These are phyloP conservation scores for Nannospalax galili DNA, from an alignment of 2,113 vertebrate genomes.

Conservation along the genomic window DNA sequence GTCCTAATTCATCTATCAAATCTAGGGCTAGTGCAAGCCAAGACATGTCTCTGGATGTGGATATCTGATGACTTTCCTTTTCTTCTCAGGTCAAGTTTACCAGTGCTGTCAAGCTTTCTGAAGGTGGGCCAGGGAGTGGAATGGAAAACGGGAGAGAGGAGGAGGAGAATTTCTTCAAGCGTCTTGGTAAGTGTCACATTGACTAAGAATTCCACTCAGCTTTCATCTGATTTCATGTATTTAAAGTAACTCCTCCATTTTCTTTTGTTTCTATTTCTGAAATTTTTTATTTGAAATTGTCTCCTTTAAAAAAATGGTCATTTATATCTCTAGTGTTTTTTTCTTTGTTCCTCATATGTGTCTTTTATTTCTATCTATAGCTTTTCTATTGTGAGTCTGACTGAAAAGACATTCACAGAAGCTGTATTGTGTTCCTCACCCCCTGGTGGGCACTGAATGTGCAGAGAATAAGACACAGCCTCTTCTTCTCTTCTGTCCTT, in stretches of 20 bases:
- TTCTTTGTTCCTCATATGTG: constrained; percentile 66
- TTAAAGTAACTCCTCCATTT: constrained; percentile 88
- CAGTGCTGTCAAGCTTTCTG: constrained; percentile 97
- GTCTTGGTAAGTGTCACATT: constrained; percentile 98
- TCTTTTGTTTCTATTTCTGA: constrained; percentile 69
- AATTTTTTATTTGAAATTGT: neutral
- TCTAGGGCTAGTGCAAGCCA: neutral
- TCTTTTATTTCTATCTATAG: neutral
- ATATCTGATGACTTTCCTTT: neutral
- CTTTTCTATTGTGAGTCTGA: constrained; percentile 29
- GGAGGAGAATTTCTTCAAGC: constrained; percentile 99
- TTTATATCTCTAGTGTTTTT: constrained; percentile 61
- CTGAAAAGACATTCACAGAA: constrained; percentile 25
- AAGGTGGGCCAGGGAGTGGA: constrained; percentile 90
- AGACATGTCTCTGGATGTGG: neutral
- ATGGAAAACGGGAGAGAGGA: constrained; percentile 95
- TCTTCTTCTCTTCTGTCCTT: neutral
- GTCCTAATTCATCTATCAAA: neutral
- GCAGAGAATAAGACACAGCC: neutral
- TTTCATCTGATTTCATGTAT: constrained; percentile 92
- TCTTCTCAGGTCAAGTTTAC: constrained; percentile 96
- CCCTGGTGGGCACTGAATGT: neutral
- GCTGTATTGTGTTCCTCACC: neutral
- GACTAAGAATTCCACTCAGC: constrained; percentile 94
- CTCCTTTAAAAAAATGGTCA: neutral